A percentile compares a stretch with the other conserved stretches of the same genome.
Conservation (phyloP, 2,888 invertebrate species). For the Homarus gammarus region DNA sequence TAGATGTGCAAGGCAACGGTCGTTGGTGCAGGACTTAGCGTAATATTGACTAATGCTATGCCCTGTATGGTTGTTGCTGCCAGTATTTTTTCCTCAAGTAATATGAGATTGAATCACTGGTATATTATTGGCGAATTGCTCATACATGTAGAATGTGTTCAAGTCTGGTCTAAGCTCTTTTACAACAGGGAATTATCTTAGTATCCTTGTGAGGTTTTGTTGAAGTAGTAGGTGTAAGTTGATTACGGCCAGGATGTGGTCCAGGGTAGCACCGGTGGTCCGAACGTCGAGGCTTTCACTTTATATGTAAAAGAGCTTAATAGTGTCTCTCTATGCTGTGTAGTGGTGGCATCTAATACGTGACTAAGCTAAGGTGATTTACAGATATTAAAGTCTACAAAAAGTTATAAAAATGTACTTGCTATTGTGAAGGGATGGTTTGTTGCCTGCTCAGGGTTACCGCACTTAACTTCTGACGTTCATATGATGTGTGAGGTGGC, state of each 20-base stretch:
- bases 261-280: slow-evolving; percentile 56
- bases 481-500: slow-evolving; percentile 50
- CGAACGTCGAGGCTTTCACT: slow-evolving; percentile 55
- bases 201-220: slow-evolving; percentile 45
- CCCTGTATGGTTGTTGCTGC: slow-evolving; percentile 61
- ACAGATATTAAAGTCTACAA: slow-evolving; percentile 50
- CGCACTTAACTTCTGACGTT: slow-evolving; percentile 50
- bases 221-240: slow-evolving; percentile 29
- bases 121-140: slow-evolving; percentile 69
- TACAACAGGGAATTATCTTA: slow-evolving; percentile 68
- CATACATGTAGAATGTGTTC: slow-evolving; percentile 74
- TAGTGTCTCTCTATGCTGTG: slow-evolving; percentile 63
- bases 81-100: slow-evolving; percentile 72
- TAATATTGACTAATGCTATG: slow-evolving; percentile 41
- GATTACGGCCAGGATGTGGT: slow-evolving; percentile 38
- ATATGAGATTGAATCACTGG: slow-evolving; percentile 70
- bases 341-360: slow-evolving; percentile 67
- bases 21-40: slow-evolving; percentile 49
- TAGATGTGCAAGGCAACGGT: slow-evolving; percentile 56
- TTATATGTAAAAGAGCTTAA: slow-evolving; percentile 66
- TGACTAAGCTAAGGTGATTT: slow-evolving; percentile 52
- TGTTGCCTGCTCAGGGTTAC: slow-evolving; percentile 69
- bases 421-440: slow-evolving; percentile 60
- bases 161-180: slow-evolving; percentile 73
- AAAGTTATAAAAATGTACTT: slow-evolving; percentile 52